Base-by-base conservation (phyloP, 2,113 vertebrate species). In the Telmatochromis sp. region DNA sequence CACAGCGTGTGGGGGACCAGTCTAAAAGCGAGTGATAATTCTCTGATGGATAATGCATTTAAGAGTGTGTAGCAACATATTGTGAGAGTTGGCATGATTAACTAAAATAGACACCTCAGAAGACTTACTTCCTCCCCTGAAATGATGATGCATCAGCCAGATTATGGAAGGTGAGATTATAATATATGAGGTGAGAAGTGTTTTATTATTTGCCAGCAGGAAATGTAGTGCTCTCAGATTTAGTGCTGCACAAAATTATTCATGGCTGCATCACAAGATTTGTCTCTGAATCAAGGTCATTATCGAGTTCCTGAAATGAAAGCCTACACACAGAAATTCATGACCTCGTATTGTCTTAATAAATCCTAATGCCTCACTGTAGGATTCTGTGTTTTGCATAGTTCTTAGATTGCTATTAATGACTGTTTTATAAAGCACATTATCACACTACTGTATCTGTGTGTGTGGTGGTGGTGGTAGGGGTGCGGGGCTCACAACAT, bases 121-220 rank as follows among this genome's bases (percentile, higher is more conserved):
- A 85, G 60, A 87, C 63, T 58, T 51, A 57, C 28, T 80, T 89
- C 82, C 55, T 33, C 35, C 50, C 26, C 37, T 65, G 73, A 82
- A 85, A 86, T 81, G 57, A 83, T 83, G 55, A 54, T 26, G 80
- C 42, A 57, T 87, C 75, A 87, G 17, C 9, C 65, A 47, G 80
- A 80, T 50, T n/a, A 6, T 45, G 15, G 88, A 91, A 75, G 81
- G 81, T 88, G 71, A 90, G 86, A 15, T 54, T 47, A 40, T 83
- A 82, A 86, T 87, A 75, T 91, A 91, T 40, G 86, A 85, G 80
- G 40, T 73, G 87, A 85, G 57, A 84, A 83, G 50, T 63, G 80
- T 90, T 90, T 91, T 81, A 89, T 90, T 89, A 90, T 92, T 90
- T 89, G 60, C 78, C 45, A 47, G 83, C 54, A 87, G 65, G 45